Evolutionary conservation across 2,797 vertebrate genomes (phyloP), one percentile per base, ranked within the genome.

Genomic region (Spinus olivaceus): DNA sequence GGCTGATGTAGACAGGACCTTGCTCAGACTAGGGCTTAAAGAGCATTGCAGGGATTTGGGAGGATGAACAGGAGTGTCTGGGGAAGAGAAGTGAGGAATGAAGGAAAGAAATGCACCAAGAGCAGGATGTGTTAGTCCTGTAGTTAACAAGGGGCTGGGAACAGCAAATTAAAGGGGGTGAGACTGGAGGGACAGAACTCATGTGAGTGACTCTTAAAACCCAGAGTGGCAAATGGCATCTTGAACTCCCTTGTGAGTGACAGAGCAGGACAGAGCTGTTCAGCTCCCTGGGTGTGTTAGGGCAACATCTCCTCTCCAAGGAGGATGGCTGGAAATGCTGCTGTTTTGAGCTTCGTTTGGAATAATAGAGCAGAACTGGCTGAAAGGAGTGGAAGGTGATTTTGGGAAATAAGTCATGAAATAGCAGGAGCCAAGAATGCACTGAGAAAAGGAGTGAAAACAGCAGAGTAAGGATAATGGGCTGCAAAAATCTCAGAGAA

Each of bases 71-170:
- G 69, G n/a, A 47, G 10, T 19, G 69, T 15, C 53, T 70, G 61
- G 46, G 50, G 28, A 66, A 61, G 39, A 66, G 27, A 69, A 71
- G 54, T 1, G 53, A 88, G 37, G 25, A 71, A 18, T 11, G 64
- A 66, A 87, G 67, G 14, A 47, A 50, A 46, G 21, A 8, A 59
- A 12, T 1, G 32, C 20, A 11, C 27, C 7, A 9, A 49, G 57
- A 61, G 30, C 0, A 0, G 32, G n/a, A 4, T 1, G 1, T 0
- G 0, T 18, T 73, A 63, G 42, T 53, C 39, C 47, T 49, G 32
- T 17, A 17, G 44, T 71, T 20, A 56, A 6, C 27, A 15, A 83
- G 12, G 14, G 53, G 41, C 14, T 74, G 41, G 33, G 14, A 61
- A 49, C 1, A 37, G 12, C 35, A 66, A 1, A 50, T 33, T 41